Evolutionary conservation across 2,113 vertebrate genomes (phyloP).

Genomic region (Trachemys scripta): DNA sequence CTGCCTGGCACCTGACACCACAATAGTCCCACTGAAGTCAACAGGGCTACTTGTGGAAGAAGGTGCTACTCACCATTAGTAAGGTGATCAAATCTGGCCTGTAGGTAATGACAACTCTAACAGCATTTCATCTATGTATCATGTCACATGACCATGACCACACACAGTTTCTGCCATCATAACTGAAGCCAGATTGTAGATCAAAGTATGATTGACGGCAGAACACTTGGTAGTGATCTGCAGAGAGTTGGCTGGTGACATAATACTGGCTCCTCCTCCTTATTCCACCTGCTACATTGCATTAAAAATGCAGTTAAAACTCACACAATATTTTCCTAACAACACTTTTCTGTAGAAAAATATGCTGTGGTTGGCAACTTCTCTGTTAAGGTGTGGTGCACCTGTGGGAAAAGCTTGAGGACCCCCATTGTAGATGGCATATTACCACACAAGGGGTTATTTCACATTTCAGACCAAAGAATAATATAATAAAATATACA

Average conservation of each 20-base stretch:
- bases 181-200: not conserved
- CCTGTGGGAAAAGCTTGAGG: not conserved
- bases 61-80: not conserved
- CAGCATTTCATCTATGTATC: not conserved
- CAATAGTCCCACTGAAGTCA: not conserved
- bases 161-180: not conserved
- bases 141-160: not conserved
- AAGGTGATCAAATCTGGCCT: not conserved
- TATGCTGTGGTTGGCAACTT: not conserved
- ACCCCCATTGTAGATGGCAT: not conserved
- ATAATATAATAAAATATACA: not conserved
- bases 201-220: not conserved
- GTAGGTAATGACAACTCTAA: not conserved
- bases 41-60: not conserved
- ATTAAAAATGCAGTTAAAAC: not conserved
- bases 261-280: not conserved
- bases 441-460: not conserved
- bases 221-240: not conserved
- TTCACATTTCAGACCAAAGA: not conserved
- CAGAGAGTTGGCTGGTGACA: not conserved
- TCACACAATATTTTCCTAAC: not conserved
- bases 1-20: not conserved
- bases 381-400: not conserved
- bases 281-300: not conserved
- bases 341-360: not conserved